Base-by-base conservation (phyloP, 2,797 vertebrate species). In the Chaetodon trifasciatus region DNA sequence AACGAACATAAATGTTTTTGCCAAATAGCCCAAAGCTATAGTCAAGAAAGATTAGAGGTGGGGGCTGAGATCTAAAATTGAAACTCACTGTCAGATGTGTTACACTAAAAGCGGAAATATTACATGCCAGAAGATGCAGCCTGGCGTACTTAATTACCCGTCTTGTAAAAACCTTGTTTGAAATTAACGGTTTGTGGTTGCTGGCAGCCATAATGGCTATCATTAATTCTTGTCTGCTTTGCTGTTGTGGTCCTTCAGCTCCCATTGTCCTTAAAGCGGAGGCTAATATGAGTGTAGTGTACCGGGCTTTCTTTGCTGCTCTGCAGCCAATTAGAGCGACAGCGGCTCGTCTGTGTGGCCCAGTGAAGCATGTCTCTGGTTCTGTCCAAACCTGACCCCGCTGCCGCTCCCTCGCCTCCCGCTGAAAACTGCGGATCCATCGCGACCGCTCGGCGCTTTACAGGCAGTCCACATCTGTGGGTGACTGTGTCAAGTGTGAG, bases 141-240 rank as follows among this genome's bases (percentile, higher is more conserved):
- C 64, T 82, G 84, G 75, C 46, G 35, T 74, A 46, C 66, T 86
- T 91, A 92, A 92, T 92, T 86, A 87, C 66, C 55, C 67, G 17
- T 78, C 84, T 88, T 91, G 89, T 86, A 86, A 88, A 86, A 93
- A 88, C 61, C 83, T 89, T 81, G 70, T 88, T 87, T 78, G 88
- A 89, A 88, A 91, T 92, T 39, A 92, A 87, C 49, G 50, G 90
- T 88, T 91, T 90, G 88, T 86, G 90, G 71, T 88, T 49, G 68
- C 88, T 90, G 81, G 89, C 89, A 81, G 84, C 70, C 74, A 28
- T 92, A 93, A 93, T 91, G 87, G 86, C 88, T 19, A 52, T 93
- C 90, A 90, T 93, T 93, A 94, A 91, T 93, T 94, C 71, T 82
- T 91, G 94, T 93, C 89, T 94, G 86, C 85, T 93, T 94, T 88